Conservation (phyloP, 2,113 vertebrate genomes). For the Brachyhypopomus occidentalis region DNA sequence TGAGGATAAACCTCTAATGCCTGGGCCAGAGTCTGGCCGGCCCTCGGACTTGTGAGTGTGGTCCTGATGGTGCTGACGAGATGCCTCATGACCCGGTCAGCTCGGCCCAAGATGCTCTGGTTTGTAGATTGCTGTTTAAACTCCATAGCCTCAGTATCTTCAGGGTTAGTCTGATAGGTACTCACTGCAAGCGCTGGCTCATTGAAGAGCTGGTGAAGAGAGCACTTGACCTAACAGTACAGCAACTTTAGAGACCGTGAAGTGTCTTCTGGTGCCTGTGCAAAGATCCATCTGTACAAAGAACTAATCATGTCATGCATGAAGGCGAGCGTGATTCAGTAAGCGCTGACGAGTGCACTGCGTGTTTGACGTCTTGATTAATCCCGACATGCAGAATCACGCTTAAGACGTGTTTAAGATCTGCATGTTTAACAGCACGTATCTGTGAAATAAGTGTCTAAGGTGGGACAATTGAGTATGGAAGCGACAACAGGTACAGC, state of each 20-base stretch:
- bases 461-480: slow-evolving; percentile 65
- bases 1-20: slow-evolving; percentile 55
- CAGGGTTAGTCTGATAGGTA: slow-evolving; percentile 17
- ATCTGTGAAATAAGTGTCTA: slow-evolving; percentile 67
- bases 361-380: slow-evolving; percentile 22
- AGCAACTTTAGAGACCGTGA: background rate
- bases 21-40: slow-evolving; percentile 39
- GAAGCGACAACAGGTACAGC: slow-evolving; percentile 63
- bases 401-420: slow-evolving; percentile 17
- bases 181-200: background rate
- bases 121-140: slow-evolving; percentile 43
- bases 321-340: background rate
- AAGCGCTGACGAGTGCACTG: slow-evolving; percentile 52
- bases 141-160: background rate
- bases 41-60: slow-evolving; percentile 46
- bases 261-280: background rate
- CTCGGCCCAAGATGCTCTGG: slow-evolving; percentile 26
- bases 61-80: slow-evolving; percentile 26
- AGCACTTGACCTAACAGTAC: slow-evolving; percentile 9
- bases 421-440: slow-evolving; percentile 50
- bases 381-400: slow-evolving; percentile 1
- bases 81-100: slow-evolving; percentile 27
- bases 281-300: background rate
- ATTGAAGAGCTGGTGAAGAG: slow-evolving; percentile 3
- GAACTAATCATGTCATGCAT: slow-evolving; percentile 3